Evolutionary conservation across 2,888 invertebrate genomes (phyloP).

Genomic region (Danaus chrysippus): DNA sequence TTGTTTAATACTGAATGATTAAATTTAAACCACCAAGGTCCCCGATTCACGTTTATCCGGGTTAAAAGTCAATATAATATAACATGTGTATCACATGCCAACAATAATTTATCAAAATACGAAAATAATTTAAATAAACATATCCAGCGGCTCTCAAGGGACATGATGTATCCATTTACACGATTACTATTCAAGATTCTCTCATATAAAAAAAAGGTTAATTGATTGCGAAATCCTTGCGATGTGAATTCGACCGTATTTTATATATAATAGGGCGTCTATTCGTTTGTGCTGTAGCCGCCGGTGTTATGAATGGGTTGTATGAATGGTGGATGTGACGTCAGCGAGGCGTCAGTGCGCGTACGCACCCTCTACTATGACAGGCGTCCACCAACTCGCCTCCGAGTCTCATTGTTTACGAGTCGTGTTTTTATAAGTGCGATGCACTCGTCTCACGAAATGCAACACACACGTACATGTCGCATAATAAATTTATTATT

Average conservation of each 20-base stretch:
- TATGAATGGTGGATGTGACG: slow-evolving; percentile 66
- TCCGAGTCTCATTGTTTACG: slow-evolving; percentile 29
- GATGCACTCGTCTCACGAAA: slow-evolving; percentile 25
- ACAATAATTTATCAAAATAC: not conserved
- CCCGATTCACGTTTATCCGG: not conserved
- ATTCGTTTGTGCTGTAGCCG: slow-evolving; percentile 14
- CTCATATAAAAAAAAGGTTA: slow-evolving; percentile 15
- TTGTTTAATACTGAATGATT: no score
- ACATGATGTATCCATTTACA: not conserved
- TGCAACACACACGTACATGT: not conserved
- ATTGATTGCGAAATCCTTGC: not conserved
- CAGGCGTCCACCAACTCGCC: slow-evolving; percentile 41
- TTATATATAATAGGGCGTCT: slow-evolving; percentile 14
- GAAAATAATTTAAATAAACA: not conserved
- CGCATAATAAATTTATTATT: no score
- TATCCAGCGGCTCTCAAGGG: not conserved
- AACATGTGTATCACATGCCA: not conserved
- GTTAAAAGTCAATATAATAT: not conserved
- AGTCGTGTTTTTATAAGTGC: slow-evolving; percentile 43
- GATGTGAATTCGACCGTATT: slow-evolving; percentile 14
- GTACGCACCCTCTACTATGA: slow-evolving; percentile 49
- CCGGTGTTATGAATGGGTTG: slow-evolving; percentile 61
- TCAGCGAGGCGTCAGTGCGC: slow-evolving; percentile 46
- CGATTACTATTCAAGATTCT: slow-evolving; percentile 7
- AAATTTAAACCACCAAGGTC: not conserved